Evolutionary conservation across 1,140 invertebrate species (phyloP), one percentile per base, ranked within the genome.

Genomic region (Drosophila bifasciata): DNA sequence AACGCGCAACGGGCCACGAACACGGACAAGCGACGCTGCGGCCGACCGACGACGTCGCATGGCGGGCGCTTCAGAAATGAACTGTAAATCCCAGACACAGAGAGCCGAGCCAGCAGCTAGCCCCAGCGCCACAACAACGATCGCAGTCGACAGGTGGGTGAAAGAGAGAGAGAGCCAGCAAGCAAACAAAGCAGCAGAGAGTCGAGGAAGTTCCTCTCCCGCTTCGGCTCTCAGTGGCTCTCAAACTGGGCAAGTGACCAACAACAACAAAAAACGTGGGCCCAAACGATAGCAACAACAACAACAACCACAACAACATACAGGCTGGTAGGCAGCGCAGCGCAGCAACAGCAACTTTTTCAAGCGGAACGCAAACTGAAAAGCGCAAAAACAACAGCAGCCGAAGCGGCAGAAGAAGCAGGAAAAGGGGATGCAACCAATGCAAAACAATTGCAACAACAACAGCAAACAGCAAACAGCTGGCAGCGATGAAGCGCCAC

Each of bases 291-390:
- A n/a, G n/a, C n/a, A n/a, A n/a, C n/a, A n/a, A n/a, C 39, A 60
- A 19, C 23, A 50, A 19, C 40, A 43, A 51, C 57, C 55, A 62
- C 50, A 60, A 51, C 23, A 25, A 7, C 23, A 7, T 6, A 36
- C 11, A 13, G 11, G 3, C 32, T 5, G 32, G 3, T 6, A 25
- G 25, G 11, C 32, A 48, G 41, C 43, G 25, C 32, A 13, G 11
- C 32, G 32, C 32, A 48, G 39, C 43, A 62, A 48, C 68, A 73
- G 64, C n/a, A 74, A 72, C 60, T 85, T 76, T 84, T 57, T 84
- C 76, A 84, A 84, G 79, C 80, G 79, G 62, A 84, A 84, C 76
- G 62, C 57, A 52, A 73, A 51, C 60, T 64, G n/a, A 81, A 80
- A 72, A 68, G 68, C 43, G 73, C 60, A 72, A 67, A 66, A 68